These are phyloP conservation scores for Parazoanthus darwini DNA, from an alignment of 92 coral and sea anemone genomes.

Conservation along the genomic window DNA sequence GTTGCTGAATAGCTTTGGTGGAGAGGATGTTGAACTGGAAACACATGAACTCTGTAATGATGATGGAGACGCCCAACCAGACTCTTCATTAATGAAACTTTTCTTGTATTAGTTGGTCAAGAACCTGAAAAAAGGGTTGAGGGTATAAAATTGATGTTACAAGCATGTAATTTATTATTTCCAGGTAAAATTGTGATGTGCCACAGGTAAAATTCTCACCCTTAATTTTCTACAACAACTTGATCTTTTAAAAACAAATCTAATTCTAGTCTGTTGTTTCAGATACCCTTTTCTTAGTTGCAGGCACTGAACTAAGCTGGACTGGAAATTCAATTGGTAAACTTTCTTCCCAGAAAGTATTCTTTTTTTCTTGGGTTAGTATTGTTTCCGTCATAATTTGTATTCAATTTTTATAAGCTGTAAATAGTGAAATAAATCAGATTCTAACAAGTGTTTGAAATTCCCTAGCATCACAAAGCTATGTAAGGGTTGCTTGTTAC, in stretches of 20 bases:
- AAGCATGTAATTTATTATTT: neutral
- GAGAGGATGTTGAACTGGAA: neutral
- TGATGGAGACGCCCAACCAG: neutral
- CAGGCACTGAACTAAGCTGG: slow-evolving; percentile 56
- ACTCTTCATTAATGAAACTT: neutral
- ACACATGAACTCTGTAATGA: neutral
- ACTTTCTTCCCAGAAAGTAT: slow-evolving; percentile 19
- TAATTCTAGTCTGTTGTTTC: neutral
- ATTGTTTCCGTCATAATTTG: slow-evolving; percentile 13
- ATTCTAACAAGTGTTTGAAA: slow-evolving; percentile 57
- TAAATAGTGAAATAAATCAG: neutral
- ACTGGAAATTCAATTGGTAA: slow-evolving; percentile 16
- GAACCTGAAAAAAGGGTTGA: neutral
- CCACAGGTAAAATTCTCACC: neutral
- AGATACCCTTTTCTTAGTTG: slow-evolving; percentile 48
- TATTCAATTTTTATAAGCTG: neutral
- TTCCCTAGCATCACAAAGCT: slow-evolving; percentile 61
- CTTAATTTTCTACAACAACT: neutral
- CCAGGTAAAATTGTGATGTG: neutral
- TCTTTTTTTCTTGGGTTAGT: slow-evolving; percentile 61
- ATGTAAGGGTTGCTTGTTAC: slow-evolving; percentile 92
- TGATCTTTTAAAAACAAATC: neutral
- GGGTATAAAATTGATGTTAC: neutral
- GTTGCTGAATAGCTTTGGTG: neutral
- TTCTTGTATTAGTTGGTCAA: neutral